Conservation (phyloP, 2,888 invertebrate genomes). For the Phaonia tiefii region DNA sequence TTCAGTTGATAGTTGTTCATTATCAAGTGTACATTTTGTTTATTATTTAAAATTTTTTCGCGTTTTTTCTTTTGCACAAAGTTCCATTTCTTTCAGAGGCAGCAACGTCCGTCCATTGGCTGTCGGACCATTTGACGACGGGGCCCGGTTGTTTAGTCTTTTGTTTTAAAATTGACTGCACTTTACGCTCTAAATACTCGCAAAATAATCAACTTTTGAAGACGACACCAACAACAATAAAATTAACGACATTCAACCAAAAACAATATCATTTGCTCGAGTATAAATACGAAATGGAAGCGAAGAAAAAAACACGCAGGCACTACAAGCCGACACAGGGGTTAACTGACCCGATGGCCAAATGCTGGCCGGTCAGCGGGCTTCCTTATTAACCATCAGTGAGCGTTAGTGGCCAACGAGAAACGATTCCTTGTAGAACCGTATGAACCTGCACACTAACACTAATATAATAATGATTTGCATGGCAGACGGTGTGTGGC, state of each 20-base stretch:
- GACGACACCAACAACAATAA: conserved; percentile 9
- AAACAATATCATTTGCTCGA: conserved; percentile 28
- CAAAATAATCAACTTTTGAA: conserved; percentile 75
- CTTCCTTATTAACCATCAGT: conserved; percentile 30
- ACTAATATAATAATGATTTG: conserved; percentile 36
- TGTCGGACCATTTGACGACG: too few species aligned
- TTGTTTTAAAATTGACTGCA: conserved; percentile 53
- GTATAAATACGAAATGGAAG: conserved; percentile 2
- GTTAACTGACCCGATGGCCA: neutral
- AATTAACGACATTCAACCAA: conserved; percentile 31
- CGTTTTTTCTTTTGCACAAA: too few species aligned
- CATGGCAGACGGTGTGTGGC: conserved; percentile 1
- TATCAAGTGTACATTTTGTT: too few species aligned
- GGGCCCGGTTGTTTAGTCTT: too few species aligned
- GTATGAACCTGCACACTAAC: too few species aligned
- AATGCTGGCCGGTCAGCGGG: too few species aligned
- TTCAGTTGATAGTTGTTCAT: too few species aligned
- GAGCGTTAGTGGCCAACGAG: conserved; percentile 9
- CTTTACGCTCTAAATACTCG: conserved; percentile 80
- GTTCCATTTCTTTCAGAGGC: too few species aligned
- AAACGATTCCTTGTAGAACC: too few species aligned
- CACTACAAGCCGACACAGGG: conserved; percentile 26
- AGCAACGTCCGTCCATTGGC: too few species aligned
- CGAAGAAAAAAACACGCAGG: neutral
- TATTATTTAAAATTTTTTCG: too few species aligned